These are phyloP conservation scores for Shargacucullia verbasci DNA, from an alignment of 2,888 invertebrate species.

Conservation along the genomic window DNA sequence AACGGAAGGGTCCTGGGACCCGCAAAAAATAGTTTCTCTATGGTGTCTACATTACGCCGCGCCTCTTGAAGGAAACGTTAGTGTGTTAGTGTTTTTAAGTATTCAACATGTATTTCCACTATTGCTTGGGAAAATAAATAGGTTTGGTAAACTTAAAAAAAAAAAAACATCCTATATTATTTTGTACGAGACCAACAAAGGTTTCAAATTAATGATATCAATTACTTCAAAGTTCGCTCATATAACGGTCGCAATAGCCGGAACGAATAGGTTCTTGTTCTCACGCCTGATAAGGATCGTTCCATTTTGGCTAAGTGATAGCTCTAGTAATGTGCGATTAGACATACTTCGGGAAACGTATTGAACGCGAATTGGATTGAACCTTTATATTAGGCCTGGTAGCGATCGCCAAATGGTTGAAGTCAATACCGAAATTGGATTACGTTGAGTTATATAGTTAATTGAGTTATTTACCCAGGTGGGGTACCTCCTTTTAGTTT, in stretches of 20 bases:
- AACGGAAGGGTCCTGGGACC: too few species aligned
- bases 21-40: too few species aligned
- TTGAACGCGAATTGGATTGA: constrained; percentile 23
- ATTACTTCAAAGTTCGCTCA: constrained; percentile 19
- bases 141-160: too few species aligned
- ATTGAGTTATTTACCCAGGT: constrained; percentile 24
- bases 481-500: too few species aligned
- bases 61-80: too few species aligned
- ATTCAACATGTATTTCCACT: too few species aligned
- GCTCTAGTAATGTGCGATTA: constrained; percentile 26
- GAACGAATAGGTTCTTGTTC: constrained; percentile 28
- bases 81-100: too few species aligned
- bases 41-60: too few species aligned
- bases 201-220: constrained; percentile 37
- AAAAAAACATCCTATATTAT: not conserved
- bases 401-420: constrained; percentile 10
- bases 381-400: constrained; percentile 7
- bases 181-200: constrained; percentile 32
- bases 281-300: not conserved
- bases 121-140: too few species aligned
- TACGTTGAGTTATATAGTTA: constrained; percentile 20
- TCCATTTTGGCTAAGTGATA: constrained; percentile 2
- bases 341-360: constrained; percentile 18
- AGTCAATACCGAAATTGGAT: constrained; percentile 34
- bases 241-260: constrained; percentile 1